These are phyloP conservation scores for Andrena fulva DNA, from an alignment of 2,888 invertebrate genomes.

Conservation along the genomic window DNA sequence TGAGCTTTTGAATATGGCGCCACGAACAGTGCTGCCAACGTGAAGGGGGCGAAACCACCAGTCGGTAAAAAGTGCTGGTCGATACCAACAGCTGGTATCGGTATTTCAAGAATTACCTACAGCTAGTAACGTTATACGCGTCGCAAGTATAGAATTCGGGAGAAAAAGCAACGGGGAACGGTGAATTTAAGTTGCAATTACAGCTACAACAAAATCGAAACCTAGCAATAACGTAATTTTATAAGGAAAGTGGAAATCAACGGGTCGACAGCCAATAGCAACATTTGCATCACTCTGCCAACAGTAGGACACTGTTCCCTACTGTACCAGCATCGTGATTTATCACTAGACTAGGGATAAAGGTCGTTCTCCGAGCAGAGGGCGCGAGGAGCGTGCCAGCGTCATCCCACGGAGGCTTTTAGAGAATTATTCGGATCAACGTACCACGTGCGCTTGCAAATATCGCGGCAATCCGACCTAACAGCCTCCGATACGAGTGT, in stretches of 20 bases:
- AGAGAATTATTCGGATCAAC: slow-evolving; percentile 42
- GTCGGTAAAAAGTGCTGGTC: slow-evolving; percentile 28
- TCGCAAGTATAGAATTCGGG: no score
- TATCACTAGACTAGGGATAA: slow-evolving; percentile 35
- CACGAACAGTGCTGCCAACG: slow-evolving; percentile 31
- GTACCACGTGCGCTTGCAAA: slow-evolving; percentile 58
- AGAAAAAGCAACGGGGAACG: no score
- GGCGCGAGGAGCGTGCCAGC: slow-evolving; percentile 5
- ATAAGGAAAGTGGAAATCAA: background rate
- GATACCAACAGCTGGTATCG: slow-evolving; percentile 30
- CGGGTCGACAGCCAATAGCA: background rate
- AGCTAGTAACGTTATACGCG: background rate
- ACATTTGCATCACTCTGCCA: background rate
- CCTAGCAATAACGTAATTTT: no score
- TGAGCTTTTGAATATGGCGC: background rate
- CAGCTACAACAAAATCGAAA: background rate
- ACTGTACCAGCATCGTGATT: slow-evolving; percentile 44
- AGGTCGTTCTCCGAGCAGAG: slow-evolving; percentile 29
- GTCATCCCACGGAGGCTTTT: slow-evolving; percentile 1
- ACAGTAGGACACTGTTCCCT: slow-evolving; percentile 38
- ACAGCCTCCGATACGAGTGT: background rate
- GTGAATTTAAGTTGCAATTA: background rate
- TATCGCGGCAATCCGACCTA: slow-evolving; percentile 37
- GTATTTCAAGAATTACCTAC: slow-evolving; percentile 24
- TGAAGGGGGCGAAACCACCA: slow-evolving; percentile 16